Evolutionary conservation across 92 coral and sea anemone genomes (phyloP), one percentile per base, ranked within the genome.

Genomic region (Virgularia gustaviana): DNA sequence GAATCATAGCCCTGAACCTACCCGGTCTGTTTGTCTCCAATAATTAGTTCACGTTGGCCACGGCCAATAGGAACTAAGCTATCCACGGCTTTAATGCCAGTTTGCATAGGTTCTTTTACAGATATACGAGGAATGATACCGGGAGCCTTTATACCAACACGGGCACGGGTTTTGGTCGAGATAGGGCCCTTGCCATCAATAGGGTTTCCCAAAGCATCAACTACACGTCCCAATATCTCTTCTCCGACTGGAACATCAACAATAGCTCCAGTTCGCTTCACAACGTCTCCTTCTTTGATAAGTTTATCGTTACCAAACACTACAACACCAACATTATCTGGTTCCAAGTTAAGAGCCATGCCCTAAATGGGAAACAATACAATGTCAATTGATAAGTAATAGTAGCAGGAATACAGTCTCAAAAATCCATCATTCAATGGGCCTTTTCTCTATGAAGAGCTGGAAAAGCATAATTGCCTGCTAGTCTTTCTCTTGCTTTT

Each of bases 11-110:
- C 47, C n/a, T 18, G 16, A 36, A 49, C 52, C 13, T 38, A 94
- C 99, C 99, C 99, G 36, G 99, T 94, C 84, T 94, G 99, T 71
- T 96, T 90, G 88, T 94, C 99, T 41, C 99, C 99, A 52, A 94
- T 94, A 77, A 94, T 94, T 41, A 94, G 83, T 68, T 94, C 99
- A 52, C 99, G 99, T 81, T 94, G 99, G n/a, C 99, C 99, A 68
- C 99, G 94, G 57, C 99, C 99, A 94, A 94, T 94, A 11, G 99
- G 99, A 47, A 94, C 99, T 73, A 94, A 89, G 73, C 99, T 94
- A 33, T 94, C 99, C 55, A 94, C 99, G 74, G 96, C 96, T 74
- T 94, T 94, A 67, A 94, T 94, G 23, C 99, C 99, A 76, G 99
- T 94, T 81, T 89, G 88, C 99, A 94, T 94, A 68, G 99, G 99